Evolutionary conservation across 2,113 vertebrate species (phyloP), one percentile per base, ranked within the genome.

Genomic region (Okapia johnstoni): DNA sequence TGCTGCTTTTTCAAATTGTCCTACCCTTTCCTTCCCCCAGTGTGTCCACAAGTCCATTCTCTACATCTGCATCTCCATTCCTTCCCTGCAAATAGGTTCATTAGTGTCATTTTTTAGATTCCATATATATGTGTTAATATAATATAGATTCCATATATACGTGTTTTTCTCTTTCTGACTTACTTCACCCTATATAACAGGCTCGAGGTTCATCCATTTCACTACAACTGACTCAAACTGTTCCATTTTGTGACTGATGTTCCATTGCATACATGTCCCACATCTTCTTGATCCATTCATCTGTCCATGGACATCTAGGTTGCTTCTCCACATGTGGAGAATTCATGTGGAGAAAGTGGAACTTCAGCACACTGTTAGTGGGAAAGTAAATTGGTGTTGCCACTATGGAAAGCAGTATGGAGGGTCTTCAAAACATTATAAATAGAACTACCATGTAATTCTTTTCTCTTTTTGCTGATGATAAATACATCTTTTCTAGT

Each of bases 181-280:
- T 70, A 70, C 19, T 36, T 23, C 66, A 12, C n/a, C 36, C 66
- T 36, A 19, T 70, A 40, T 12, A 23, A 70, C 66, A 70, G 19
- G n/a, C 66, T 70, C 19, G 40, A 70, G n/a, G 11, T 23, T 23
- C 19, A 70, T 70, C n/a, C n/a, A 40, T 40, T 17, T 23, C n/a
- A 70, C 66, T 40, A 40, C n/a, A 40, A 9, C 66, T 40, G n/a
- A 40, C n/a, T 70, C n/a, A 70, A 40, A 40, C 6, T 70, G 10
- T 40, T 70, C n/a, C n/a, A 40, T 70, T 70, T 70, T 23, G 9
- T 66, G 33, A 70, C 66, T 70, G n/a, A 70, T 70, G 36, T 40
- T 36, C 19, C 17, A 21, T 10, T 40, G 10, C 36, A 40, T 70
- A 40, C 5, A 12, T 11, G 5, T 23, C 19, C 19, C 5, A 0